phyloP scores from a whole-genome alignment of 2,113 vertebrate genomes.

The Limanda limanda region DNA sequence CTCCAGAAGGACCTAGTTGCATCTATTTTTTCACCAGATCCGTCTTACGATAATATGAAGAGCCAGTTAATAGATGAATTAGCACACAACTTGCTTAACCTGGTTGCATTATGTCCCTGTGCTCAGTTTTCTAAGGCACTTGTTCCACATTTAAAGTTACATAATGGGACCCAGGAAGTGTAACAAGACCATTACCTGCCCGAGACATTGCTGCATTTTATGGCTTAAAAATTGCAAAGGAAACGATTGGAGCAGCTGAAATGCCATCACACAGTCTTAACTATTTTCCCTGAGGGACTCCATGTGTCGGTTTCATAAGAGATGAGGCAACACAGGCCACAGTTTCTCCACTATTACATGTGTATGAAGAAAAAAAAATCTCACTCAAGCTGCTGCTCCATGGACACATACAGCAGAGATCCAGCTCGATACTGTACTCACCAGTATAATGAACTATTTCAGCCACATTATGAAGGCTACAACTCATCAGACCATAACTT shows the following conservation, averaged over 20 bases:
- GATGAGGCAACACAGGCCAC: constrained; percentile 39
- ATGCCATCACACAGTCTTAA: constrained; percentile 53
- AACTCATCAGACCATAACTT: neutral
- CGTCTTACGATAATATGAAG: constrained; percentile 35
- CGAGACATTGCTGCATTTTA: constrained; percentile 55
- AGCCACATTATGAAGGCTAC: neutral
- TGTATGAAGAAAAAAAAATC: neutral
- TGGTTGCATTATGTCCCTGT: constrained; percentile 13
- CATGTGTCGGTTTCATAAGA: constrained; percentile 45
- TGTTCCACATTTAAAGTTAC: constrained; percentile 45
- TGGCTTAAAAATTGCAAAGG: constrained; percentile 51
- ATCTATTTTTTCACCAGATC: constrained; percentile 36
- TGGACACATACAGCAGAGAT: neutral
- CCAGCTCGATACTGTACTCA: neutral
- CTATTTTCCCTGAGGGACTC: constrained; percentile 53
- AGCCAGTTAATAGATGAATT: constrained; percentile 32
- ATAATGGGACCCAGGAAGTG: constrained; percentile 59
- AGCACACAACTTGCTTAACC: constrained; percentile 22
- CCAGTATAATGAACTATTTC: neutral
- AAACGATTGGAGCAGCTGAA: constrained; percentile 58
- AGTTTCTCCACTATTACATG: constrained; percentile 32
- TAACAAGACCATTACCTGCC: constrained; percentile 56
- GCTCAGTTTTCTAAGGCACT: constrained; percentile 3
- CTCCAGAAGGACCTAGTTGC: constrained; percentile 43
- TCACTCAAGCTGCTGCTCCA: no score